phyloP scores from a whole-genome alignment of 1,140 invertebrate species.

The Panagrolaimus sp. region DNA sequence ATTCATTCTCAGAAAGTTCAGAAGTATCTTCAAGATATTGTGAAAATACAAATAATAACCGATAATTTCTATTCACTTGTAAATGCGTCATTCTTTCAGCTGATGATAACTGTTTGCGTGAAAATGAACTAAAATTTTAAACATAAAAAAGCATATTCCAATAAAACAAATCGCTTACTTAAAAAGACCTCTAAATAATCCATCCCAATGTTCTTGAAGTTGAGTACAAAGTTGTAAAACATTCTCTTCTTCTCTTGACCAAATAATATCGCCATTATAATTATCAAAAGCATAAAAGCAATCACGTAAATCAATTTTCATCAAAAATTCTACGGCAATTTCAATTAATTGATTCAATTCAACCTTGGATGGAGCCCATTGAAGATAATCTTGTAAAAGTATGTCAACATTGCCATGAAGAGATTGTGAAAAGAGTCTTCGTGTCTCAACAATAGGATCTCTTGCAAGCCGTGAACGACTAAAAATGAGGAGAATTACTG shows the following conservation, averaged over 20 bases:
- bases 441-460: not conserved
- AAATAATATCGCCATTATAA: not conserved
- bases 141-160: not conserved
- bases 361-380: not conserved
- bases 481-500: not conserved
- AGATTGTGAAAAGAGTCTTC: not conserved
- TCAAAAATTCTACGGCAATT: not conserved
- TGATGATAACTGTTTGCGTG: not conserved
- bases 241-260: not conserved
- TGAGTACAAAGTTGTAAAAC: not conserved
- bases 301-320: not conserved
- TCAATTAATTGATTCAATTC: not conserved
- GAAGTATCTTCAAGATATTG: not conserved
- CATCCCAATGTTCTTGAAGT: not conserved
- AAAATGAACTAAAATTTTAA: not conserved
- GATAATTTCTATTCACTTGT: not conserved
- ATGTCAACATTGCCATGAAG: not conserved
- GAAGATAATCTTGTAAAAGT: not conserved
- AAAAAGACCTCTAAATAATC: not conserved
- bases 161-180: not conserved
- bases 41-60: not conserved
- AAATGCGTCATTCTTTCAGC: not conserved
- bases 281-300: not conserved
- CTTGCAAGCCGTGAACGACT: not conserved
- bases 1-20: not conserved